Percentiles rank a stretch among this genome's conserved stretches.
Evolutionary conservation across 2,888 invertebrate genomes (phyloP).

Genomic region (Odontothrips loti): DNA sequence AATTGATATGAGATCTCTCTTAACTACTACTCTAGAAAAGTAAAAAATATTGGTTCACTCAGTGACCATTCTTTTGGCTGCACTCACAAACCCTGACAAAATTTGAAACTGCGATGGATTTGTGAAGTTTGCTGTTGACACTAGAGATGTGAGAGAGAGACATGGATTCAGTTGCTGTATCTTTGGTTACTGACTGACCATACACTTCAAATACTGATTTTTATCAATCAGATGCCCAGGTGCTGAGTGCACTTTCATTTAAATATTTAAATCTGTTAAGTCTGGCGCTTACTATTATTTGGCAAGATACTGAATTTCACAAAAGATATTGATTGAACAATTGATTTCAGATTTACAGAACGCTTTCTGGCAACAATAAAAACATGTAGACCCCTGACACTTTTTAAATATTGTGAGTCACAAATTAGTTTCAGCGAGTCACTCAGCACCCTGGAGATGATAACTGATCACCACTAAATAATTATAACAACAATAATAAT

Average conservation of each 20-base stretch:
- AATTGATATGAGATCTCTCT: constrained; percentile 26
- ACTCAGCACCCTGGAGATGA: no score
- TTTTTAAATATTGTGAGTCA: no score
- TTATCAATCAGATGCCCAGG: no score
- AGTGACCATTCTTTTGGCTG: constrained; percentile 11
- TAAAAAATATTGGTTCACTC: constrained; percentile 23
- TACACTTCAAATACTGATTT: no score
- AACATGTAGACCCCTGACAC: neutral
- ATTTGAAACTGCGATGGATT: neutral
- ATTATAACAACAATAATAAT: neutral
- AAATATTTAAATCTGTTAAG: no score
- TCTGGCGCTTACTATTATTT: no score
- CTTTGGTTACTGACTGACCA: neutral
- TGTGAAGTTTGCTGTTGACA: neutral
- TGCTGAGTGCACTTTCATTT: no score
- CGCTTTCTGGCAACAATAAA: no score
- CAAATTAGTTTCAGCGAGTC: no score
- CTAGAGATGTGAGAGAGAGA: neutral
- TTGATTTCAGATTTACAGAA: neutral
- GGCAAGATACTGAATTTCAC: no score
- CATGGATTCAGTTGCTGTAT: neutral
- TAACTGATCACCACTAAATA: neutral
- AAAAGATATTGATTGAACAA: no score
- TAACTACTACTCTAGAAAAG: constrained; percentile 12
- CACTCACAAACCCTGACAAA: constrained; percentile 9